Evolutionary conservation across 2,888 invertebrate species (phyloP).

Genomic region (Limnephilus rhombicus): DNA sequence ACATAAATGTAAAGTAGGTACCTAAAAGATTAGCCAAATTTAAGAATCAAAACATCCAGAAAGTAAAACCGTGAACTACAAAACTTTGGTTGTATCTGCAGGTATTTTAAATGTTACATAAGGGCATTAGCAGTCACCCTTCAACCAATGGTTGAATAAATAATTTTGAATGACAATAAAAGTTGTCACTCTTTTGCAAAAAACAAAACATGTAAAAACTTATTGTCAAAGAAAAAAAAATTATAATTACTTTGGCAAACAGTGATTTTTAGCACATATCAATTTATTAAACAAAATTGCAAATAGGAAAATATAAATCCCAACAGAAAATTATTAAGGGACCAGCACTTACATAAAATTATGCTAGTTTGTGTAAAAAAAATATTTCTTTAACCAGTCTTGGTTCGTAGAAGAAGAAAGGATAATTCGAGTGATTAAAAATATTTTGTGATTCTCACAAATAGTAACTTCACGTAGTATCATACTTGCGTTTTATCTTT

Average conservation of each 20-base stretch:
- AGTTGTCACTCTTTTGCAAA: neutral
- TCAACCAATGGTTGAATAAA: neutral
- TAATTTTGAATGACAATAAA: neutral
- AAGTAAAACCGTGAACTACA: neutral
- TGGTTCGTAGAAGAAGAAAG: neutral
- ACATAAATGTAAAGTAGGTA: neutral
- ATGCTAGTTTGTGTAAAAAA: neutral
- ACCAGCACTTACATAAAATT: neutral
- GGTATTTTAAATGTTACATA: neutral
- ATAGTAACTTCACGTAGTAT: neutral
- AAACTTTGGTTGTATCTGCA: neutral
- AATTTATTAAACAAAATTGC: neutral
- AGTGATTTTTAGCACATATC: neutral
- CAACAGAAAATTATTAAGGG: neutral
- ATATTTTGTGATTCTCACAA: neutral
- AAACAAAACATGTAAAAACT: neutral
- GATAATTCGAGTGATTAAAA: neutral
- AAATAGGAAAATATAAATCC: neutral
- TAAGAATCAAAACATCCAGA: neutral
- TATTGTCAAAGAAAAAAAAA: neutral
- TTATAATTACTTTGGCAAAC: neutral
- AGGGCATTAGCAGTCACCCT: neutral
- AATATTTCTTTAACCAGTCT: neutral
- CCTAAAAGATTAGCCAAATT: neutral
- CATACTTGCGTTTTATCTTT: neutral